Base-by-base conservation (phyloP, 2,113 vertebrate species). In the Pygathrix nemaeus region DNA sequence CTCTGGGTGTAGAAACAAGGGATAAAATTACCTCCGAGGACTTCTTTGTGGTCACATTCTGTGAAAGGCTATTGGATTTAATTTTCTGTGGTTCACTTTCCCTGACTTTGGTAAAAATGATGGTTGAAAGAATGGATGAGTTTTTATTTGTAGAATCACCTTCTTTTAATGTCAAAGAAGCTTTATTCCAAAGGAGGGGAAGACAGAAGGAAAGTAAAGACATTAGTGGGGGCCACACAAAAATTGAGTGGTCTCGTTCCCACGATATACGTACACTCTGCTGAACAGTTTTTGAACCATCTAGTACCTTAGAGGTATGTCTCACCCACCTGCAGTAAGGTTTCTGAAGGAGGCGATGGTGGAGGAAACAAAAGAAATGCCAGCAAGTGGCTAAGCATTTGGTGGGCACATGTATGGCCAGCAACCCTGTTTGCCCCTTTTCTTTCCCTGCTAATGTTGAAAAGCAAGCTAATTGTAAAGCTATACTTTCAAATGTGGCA, bases 301-400 rank as follows among this genome's bases (percentile, higher is more conserved):
- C 0, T n/a, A 4, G 1, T 6, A n/a, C 4, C 9, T 9, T 13
- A 78, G 66, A 64, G 32, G 64, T 23, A 2, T 0, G 0, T 16
- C 43, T 38, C 64, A 6, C 2, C 30, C 48, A 4, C 43, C 4
- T 27, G 40, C 30, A 21, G 75, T 1, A 2, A 14, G 55, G 4
- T n/a, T 81, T 38, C 32, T 4, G 59, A 48, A 72, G 66, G 48
- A 40, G 66, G 32, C 2, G 0, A 4, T 17, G 27, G 23, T 9
- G 30, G 75, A 81, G 11, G 32, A 57, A 72, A 70, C 32, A 35
- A 23, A 23, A 73, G 89, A 75, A 48, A 23, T 23, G 66, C 27
- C 48, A 12, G 0, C 0, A 5, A n/a, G 0, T 23, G 35, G 81
- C 40, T 9, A 5, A 16, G 27, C 23, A 8, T 68, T 18, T 38